Base-by-base conservation (phyloP, 2,888 invertebrate genomes). In the Aplocera efformata region DNA sequence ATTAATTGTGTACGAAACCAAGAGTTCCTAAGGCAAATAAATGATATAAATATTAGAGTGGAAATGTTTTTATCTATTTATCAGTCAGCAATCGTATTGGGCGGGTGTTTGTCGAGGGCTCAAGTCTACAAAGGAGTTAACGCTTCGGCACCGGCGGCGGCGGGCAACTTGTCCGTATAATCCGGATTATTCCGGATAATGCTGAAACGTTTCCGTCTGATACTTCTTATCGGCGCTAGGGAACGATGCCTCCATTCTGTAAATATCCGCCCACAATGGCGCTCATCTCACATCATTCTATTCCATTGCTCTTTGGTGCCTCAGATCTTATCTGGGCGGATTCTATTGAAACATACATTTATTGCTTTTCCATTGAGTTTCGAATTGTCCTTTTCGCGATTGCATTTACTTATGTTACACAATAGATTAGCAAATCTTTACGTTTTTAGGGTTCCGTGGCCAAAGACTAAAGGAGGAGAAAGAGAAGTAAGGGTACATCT, bases 141-240 rank as follows among this genome's bases (percentile, higher is more conserved):
- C 60, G 60, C 42, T 50, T 55, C 60, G 60, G 53, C 48, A 58
- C 60, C 62, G 58, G 57, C 58, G 52, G n/a, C 56, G 35, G 35
- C 56, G 64, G 58, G 63, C 72, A 69, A 75, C 69, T 74, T 65
- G 70, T 66, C 62, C 50, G 72, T 75, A 79, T 80, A 63, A 82
- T 79, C 79, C 76, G 72, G 78, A 79, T 80, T 72, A 77, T 74
- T 75, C 79, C 74, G 72, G 77, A 78, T 80, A 73, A 78, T 73
- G 56, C 67, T 58, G 49, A 52, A 50, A 63, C 69, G 65, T 64
- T 67, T 63, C 63, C 63, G 59, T 58, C 60, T 64, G 64, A 70
- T 66, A 61, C 68, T 55, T 57, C 67, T 66, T 71, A 72, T 67
- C 66, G 59, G 41, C 44, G 45, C 58, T 53, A 54, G 44, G 50